Evolutionary conservation across 2,797 vertebrate species (phyloP).

Genomic region (Microtus obscurus): DNA sequence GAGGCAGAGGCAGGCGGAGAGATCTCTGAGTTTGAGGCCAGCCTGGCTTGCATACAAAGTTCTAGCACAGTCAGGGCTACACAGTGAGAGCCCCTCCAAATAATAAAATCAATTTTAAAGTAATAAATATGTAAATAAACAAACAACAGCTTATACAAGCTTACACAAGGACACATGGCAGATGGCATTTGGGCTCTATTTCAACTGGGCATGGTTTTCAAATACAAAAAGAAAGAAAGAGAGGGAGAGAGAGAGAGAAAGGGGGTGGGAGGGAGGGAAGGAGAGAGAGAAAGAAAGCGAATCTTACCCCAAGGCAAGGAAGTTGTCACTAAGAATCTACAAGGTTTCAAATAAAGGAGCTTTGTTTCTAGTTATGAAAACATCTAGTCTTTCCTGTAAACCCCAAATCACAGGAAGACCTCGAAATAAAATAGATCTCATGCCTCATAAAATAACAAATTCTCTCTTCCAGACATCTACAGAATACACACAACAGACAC

Average conservation of each 20-base stretch:
- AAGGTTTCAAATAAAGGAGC: constrained; percentile 6
- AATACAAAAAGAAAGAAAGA: background rate
- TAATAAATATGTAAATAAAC: background rate
- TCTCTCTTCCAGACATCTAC: background rate
- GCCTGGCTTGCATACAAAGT: background rate
- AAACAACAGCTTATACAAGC: background rate
- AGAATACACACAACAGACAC: background rate
- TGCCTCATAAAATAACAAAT: background rate
- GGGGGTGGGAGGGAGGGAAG: rapidly evolving
- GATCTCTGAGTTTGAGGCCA: background rate
- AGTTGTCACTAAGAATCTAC: no score
- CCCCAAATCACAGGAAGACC: constrained; percentile 15
- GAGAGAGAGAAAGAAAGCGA: no score
- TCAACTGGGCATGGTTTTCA: background rate
- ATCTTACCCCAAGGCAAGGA: no score
- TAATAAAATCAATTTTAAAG: background rate
- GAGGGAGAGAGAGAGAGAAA: background rate
- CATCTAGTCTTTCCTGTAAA: constrained; percentile 4
- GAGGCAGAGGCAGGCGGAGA: background rate
- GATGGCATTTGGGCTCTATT: background rate
- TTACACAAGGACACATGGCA: background rate
- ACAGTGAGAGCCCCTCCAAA: background rate
- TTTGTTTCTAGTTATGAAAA: constrained; percentile 34
- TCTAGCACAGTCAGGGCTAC: background rate
- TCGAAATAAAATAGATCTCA: background rate